phyloP scores from a whole-genome alignment of 2,113 vertebrate genomes.

The Phyllopteryx taeniolatus region DNA sequence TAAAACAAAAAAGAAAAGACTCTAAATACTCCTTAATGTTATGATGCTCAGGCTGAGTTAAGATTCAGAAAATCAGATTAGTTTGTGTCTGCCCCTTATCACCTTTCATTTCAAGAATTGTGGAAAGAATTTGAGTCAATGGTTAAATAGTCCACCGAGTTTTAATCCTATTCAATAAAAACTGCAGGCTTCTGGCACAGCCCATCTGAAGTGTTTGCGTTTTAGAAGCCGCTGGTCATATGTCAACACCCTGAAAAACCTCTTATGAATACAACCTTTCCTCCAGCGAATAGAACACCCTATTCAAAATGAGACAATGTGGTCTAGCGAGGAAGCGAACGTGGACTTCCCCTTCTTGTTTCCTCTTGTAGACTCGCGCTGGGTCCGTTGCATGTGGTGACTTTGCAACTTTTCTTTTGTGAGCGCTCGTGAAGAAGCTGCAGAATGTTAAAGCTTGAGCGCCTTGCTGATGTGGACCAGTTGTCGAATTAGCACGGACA shows the following conservation, averaged over 20 bases:
- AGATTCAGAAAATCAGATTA: background rate
- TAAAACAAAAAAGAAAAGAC: no score
- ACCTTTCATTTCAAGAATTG: background rate
- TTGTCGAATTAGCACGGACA: no score
- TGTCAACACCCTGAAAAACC: background rate
- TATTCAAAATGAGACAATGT: conserved; percentile 2
- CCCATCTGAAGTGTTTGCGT: background rate
- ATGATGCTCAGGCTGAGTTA: background rate
- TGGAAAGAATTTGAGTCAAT: background rate
- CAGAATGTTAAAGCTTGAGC: conserved; percentile 4
- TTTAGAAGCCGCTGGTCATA: background rate
- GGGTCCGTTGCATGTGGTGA: conserved; percentile 1
- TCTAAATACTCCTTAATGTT: background rate
- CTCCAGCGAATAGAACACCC: background rate
- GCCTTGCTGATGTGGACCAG: background rate
- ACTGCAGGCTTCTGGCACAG: background rate
- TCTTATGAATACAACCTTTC: background rate
- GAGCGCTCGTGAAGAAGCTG: conserved; percentile 16
- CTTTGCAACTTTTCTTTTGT: conserved; percentile 24
- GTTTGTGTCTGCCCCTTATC: background rate
- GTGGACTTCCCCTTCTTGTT: conserved; percentile 37
- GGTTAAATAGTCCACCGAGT: background rate
- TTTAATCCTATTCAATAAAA: background rate
- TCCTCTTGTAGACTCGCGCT: conserved; percentile 4
- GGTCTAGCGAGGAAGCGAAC: background rate